Conservation (phyloP, 2,113 vertebrate species). For the Haliaeetus leucogaster region DNA sequence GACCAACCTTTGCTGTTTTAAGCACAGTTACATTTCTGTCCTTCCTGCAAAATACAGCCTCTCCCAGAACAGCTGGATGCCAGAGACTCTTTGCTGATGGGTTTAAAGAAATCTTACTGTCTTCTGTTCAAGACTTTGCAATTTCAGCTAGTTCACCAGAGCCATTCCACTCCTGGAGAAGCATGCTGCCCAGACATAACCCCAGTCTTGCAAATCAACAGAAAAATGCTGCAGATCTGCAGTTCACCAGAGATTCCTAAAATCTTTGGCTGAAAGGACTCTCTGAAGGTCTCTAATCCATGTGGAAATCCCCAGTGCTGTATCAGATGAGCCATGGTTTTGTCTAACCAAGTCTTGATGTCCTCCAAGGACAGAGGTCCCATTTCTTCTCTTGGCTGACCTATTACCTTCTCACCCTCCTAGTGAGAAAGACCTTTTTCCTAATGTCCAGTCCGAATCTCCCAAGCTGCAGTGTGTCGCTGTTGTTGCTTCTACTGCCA, state of each 20-base stretch:
- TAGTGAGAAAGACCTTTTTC: not conserved
- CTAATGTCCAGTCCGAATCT: not conserved
- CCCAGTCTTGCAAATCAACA: not conserved
- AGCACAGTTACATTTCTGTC: not conserved
- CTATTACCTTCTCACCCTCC: not conserved
- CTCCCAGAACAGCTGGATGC: not conserved
- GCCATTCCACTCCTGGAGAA: not conserved
- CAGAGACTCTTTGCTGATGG: not conserved
- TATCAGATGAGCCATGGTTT: not conserved
- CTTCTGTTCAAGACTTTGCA: not conserved
- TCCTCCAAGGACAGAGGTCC: not conserved
- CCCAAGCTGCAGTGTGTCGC: not conserved
- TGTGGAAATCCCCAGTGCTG: not conserved
- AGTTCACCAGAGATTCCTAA: not conserved
- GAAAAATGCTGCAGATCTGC: not conserved
- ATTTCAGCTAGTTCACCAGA: not conserved
- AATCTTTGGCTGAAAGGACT: not conserved
- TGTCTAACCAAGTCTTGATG: not conserved
- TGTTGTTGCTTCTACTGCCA: not conserved
- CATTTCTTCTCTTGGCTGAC: not conserved
- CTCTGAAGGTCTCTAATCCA: not conserved
- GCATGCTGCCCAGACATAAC: not conserved
- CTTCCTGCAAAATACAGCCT: not conserved
- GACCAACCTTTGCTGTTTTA: not conserved
- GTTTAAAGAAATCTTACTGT: not conserved